Evolutionary conservation across 2,797 vertebrate genomes (phyloP).

Genomic region (Sphenopsis melanotis): DNA sequence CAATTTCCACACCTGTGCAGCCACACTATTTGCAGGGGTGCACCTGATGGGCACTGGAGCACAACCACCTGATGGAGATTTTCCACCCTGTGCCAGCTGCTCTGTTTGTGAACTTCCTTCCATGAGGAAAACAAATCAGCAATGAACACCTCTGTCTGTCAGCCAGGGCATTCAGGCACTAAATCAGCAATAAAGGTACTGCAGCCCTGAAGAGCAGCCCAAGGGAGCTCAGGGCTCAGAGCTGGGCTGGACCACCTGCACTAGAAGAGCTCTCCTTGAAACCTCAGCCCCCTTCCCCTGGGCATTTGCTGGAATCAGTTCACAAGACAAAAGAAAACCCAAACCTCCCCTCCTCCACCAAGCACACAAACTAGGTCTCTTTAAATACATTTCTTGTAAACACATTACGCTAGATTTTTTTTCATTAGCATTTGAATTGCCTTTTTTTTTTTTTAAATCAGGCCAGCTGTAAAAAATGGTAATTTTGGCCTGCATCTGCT

Average conservation of each 20-base stretch:
- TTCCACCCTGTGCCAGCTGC: background rate
- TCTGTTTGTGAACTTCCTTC: background rate
- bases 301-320: background rate
- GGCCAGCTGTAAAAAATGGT: background rate
- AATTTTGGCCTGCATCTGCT: conserved; percentile 13
- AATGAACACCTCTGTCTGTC: background rate
- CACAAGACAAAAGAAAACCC: background rate
- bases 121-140: background rate
- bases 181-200: background rate
- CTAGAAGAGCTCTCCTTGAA: background rate
- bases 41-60: background rate
- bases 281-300: background rate
- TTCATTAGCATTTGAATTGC: conserved; percentile 20
- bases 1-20: background rate
- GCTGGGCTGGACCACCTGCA: rapidly evolving
- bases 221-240: background rate
- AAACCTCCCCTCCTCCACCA: background rate
- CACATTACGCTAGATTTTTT: background rate
- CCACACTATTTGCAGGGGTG: background rate
- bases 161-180: background rate
- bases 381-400: conserved; percentile 20
- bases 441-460: background rate
- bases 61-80: background rate
- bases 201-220: background rate
- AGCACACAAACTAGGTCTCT: conserved; percentile 22